phyloP scores from a whole-genome alignment of 2,113 vertebrate species.

The Connochaetes taurinus region DNA sequence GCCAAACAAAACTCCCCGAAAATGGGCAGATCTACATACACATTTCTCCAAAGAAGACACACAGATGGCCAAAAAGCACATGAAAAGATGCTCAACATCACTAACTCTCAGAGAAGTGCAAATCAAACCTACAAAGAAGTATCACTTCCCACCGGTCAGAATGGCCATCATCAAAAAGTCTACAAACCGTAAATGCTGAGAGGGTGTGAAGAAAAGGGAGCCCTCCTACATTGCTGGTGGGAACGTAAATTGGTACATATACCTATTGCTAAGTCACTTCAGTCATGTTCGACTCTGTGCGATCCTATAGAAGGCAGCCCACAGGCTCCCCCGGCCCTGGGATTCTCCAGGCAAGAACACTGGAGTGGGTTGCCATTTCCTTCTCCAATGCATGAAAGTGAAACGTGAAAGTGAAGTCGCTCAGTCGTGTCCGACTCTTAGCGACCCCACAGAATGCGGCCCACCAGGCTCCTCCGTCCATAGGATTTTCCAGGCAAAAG shows the following conservation, averaged over 20 bases:
- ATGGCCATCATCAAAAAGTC: not conserved
- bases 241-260: not conserved
- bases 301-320: no score
- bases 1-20: not conserved
- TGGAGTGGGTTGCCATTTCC: no score
- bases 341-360: no score
- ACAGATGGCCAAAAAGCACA: not conserved
- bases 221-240: not conserved
- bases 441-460: no score
- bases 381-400: no score
- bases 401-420: no score
- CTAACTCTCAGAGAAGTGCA: not conserved
- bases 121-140: not conserved
- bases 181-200: not conserved
- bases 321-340: no score
- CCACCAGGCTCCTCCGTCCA: no score
- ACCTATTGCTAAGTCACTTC: not conserved
- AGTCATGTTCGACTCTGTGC: no score
- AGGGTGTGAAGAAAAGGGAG: not conserved
- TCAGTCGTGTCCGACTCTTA: no score
- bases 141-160: not conserved
- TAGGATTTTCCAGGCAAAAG: no score
- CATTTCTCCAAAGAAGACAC: not conserved
- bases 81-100: not conserved
- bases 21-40: not conserved